These are phyloP conservation scores for Halisarca cf. caerulea DNA, from an alignment of 37 sponge, comb jelly and placozoan genomes.

Conservation along the genomic window DNA sequence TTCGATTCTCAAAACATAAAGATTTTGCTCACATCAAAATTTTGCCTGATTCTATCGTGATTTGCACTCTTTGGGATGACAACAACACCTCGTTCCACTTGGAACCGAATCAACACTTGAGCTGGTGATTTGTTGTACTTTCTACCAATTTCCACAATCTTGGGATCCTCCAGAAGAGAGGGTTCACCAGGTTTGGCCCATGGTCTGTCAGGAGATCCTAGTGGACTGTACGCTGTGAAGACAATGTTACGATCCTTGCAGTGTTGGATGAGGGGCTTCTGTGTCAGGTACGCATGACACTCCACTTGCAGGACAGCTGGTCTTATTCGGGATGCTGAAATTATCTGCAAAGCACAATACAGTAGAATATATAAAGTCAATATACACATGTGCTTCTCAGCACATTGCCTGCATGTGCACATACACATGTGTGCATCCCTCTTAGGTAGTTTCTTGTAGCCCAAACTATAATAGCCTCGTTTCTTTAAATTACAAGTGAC, in stretches of 20 bases:
- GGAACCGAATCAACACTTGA: slow-evolving; percentile 82
- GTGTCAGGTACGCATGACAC: slow-evolving; percentile 86
- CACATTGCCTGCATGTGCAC: too few species aligned
- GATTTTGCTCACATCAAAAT: slow-evolving; percentile 82
- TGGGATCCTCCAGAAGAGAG: slow-evolving; percentile 69
- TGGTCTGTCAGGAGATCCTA: slow-evolving; percentile 84
- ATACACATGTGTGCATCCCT: background rate
- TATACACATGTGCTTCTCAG: too few species aligned
- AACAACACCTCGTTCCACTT: slow-evolving; percentile 73
- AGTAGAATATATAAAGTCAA: too few species aligned
- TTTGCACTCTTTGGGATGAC: slow-evolving; percentile 92
- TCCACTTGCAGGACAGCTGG: slow-evolving; percentile 88
- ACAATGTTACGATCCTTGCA: slow-evolving; percentile 44
- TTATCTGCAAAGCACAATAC: slow-evolving; percentile 10
- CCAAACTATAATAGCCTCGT: too few species aligned
- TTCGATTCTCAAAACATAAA: too few species aligned
- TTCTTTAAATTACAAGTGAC: too few species aligned
- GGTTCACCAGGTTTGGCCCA: slow-evolving; percentile 90
- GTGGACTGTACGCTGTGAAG: slow-evolving; percentile 81
- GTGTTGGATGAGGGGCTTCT: slow-evolving; percentile 64
- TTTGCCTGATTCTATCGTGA: slow-evolving; percentile 69
- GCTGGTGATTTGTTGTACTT: slow-evolving; percentile 81
- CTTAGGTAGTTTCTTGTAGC: too few species aligned
- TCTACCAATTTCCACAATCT: slow-evolving; percentile 65
- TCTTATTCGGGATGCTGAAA: slow-evolving; percentile 57